A percentile compares a stretch with the other conserved stretches of the same genome.
Evolutionary conservation across 2,888 invertebrate genomes (phyloP).

Genomic region (Diarsia brunnea): DNA sequence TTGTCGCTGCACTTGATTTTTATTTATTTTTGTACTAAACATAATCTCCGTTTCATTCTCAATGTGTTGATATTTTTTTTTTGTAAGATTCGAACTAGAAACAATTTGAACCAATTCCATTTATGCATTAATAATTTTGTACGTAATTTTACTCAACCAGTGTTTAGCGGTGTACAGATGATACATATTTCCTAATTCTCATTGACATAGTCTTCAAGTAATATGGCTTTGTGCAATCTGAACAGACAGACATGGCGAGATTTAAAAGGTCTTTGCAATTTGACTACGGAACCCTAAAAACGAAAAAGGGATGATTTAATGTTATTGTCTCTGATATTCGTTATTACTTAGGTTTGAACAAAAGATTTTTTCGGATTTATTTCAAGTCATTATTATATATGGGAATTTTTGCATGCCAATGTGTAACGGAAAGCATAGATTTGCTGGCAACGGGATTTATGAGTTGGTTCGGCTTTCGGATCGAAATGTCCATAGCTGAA

Average conservation of each 20-base stretch:
- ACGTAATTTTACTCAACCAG: neutral
- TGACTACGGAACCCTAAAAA: constrained; percentile 14
- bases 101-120: too few species aligned
- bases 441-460: constrained; percentile 50
- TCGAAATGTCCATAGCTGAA: constrained; percentile 30
- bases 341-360: constrained; percentile 65
- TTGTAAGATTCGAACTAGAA: too few species aligned
- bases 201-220: neutral
- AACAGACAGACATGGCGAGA: neutral
- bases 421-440: constrained; percentile 57
- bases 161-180: neutral
- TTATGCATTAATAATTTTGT: neutral
- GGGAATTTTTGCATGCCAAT: constrained; percentile 51
- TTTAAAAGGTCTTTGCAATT: neutral
- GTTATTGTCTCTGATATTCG: constrained; percentile 67
- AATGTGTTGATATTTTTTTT: too few species aligned
- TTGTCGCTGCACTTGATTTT: too few species aligned
- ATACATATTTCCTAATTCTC: neutral
- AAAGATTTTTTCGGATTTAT: constrained; percentile 66
- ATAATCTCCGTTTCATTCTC: too few species aligned
- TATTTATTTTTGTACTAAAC: too few species aligned
- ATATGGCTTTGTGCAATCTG: neutral
- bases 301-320: constrained; percentile 65
- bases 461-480: constrained; percentile 21
- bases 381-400: constrained; percentile 61